Conservation (phyloP, 2,888 invertebrate species). For the Hanleya hanleyi region DNA sequence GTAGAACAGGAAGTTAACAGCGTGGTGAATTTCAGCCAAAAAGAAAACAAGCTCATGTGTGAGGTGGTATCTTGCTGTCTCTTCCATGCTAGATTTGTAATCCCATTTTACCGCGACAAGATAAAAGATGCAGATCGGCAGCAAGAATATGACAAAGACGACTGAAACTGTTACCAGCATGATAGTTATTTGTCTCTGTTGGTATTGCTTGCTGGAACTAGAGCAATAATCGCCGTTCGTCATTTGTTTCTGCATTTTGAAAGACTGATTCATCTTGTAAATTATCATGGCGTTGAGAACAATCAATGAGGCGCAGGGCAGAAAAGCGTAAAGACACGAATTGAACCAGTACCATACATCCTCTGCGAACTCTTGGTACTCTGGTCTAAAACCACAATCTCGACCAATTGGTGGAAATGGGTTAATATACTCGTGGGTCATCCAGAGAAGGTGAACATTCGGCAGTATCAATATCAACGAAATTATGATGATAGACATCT, state of each 20-base stretch:
- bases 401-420: background rate
- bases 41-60: background rate
- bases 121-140: background rate
- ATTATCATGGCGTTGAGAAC: background rate
- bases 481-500: background rate
- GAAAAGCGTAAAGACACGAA: background rate
- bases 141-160: background rate
- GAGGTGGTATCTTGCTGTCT: background rate
- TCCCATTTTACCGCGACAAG: background rate
- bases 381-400: background rate
- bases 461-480: background rate
- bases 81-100: background rate
- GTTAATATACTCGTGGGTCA: background rate
- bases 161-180: constrained; percentile 3
- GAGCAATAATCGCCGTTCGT: background rate
- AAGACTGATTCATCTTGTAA: background rate
- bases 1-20: constrained; percentile 6
- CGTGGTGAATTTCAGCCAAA: background rate
- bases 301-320: background rate
- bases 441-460: background rate
- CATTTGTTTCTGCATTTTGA: constrained; percentile 3
- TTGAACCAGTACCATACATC: background rate
- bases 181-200: background rate
- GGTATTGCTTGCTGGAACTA: background rate
- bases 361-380: background rate